Evolutionary conservation across 2,113 vertebrate genomes (phyloP).

Genomic region (Elachura formosa): DNA sequence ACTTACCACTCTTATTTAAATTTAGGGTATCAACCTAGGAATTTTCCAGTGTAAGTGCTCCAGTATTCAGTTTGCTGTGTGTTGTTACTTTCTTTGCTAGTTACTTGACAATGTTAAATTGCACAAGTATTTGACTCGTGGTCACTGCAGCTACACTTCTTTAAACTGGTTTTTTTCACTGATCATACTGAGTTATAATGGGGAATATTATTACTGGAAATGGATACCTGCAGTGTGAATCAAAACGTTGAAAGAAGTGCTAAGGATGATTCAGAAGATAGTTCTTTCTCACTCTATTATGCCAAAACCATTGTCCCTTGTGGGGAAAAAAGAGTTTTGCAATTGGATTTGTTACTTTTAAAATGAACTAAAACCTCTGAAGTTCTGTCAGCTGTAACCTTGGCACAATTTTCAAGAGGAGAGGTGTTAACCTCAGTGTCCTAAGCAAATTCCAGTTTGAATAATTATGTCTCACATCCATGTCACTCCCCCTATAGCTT

Average conservation of each 20-base stretch:
- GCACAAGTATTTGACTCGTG: neutral
- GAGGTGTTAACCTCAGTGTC: conserved; percentile 8
- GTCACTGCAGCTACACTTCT: neutral
- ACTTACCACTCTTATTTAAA: neutral
- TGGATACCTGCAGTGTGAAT: neutral
- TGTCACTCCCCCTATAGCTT: conserved; percentile 16
- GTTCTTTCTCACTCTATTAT: neutral
- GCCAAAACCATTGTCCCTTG: neutral
- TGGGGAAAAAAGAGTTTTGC: neutral
- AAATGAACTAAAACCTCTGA: neutral
- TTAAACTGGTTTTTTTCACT: neutral
- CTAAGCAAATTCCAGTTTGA: conserved; percentile 25
- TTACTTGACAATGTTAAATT: neutral
- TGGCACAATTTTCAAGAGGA: neutral
- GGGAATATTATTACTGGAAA: neutral
- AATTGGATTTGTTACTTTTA: neutral
- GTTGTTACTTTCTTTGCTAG: neutral
- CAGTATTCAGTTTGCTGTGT: neutral
- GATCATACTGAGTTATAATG: neutral
- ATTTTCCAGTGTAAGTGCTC: neutral
- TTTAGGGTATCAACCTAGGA: neutral
- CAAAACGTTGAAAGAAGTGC: neutral
- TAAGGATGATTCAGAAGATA: neutral
- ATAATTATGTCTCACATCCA: conserved; percentile 6
- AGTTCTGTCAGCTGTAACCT: neutral